Percentiles rank a stretch among this genome's conserved stretches.
phyloP scores from a whole-genome alignment of 2,113 vertebrate species.

The Clinocottus analis region DNA sequence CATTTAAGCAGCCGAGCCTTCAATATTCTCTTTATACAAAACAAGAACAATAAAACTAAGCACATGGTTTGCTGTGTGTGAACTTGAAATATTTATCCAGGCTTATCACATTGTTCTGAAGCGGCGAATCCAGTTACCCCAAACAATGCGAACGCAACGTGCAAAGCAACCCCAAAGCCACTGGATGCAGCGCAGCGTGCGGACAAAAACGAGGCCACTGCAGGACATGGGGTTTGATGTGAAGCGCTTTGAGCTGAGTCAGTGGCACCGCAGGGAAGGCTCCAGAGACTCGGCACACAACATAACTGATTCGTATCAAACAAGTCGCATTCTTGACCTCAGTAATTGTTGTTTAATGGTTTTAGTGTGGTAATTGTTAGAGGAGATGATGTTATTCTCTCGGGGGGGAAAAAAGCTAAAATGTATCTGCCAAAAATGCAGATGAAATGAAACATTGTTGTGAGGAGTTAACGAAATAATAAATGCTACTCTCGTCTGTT shows the following conservation, averaged over 20 bases:
- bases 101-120: slow-evolving; percentile 71
- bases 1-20: slow-evolving; percentile 32
- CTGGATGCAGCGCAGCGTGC: slow-evolving; percentile 40
- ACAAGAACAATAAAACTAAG: slow-evolving; percentile 52
- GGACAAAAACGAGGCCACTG: slow-evolving; percentile 55
- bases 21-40: slow-evolving; percentile 56
- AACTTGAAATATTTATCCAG: slow-evolving; percentile 65
- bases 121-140: slow-evolving; percentile 50
- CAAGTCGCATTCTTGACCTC: background rate
- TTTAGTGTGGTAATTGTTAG: background rate
- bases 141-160: slow-evolving; percentile 65
- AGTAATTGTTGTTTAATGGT: background rate
- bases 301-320: background rate
- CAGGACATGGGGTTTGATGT: slow-evolving; percentile 56
- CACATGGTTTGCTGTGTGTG: slow-evolving; percentile 46
- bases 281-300: slow-evolving; percentile 35
- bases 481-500: no score
- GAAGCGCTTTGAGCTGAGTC: slow-evolving; percentile 52
- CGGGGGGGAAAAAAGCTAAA: background rate
- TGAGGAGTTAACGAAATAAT: no score
- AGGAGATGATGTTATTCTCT: background rate
- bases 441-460: background rate
- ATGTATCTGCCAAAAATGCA: background rate
- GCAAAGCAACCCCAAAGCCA: slow-evolving; percentile 41
- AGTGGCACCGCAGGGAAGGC: slow-evolving; percentile 35